These are phyloP conservation scores for Pelosia muscerda DNA, from an alignment of 2,888 invertebrate genomes.

Conservation along the genomic window DNA sequence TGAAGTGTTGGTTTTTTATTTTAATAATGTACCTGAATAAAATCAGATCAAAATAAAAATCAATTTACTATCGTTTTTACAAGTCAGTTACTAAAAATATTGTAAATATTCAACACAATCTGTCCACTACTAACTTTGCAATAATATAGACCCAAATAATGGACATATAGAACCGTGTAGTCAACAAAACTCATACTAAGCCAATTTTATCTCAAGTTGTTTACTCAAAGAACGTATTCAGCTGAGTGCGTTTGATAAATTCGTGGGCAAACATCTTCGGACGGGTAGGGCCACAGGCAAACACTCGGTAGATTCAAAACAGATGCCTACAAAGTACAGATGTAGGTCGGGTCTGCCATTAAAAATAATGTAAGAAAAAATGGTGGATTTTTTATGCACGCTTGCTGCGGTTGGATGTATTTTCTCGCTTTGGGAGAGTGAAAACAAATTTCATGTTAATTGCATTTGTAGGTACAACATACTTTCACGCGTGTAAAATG, in stretches of 20 bases:
- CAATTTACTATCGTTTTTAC: no score
- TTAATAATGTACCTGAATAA: no score
- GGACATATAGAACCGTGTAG: background rate
- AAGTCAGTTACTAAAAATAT: no score
- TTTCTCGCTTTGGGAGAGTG: no score
- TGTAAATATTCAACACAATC: background rate
- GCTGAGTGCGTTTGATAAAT: constrained; percentile 25
- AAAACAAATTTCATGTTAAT: constrained; percentile 2
- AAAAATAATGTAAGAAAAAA: constrained; percentile 5
- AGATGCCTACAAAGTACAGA: constrained; percentile 27
- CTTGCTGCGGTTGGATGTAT: background rate
- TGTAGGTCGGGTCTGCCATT: constrained; percentile 1
- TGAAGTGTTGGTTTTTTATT: no score
- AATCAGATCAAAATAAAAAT: no score
- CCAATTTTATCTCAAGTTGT: constrained; percentile 30
- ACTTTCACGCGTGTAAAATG: background rate
- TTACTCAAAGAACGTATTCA: constrained; percentile 29
- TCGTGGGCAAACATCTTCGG: constrained; percentile 27
- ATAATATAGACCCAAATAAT: background rate
- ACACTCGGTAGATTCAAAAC: constrained; percentile 27
- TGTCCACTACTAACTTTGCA: background rate
- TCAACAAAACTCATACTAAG: background rate
- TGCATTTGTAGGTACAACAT: constrained; percentile 1
- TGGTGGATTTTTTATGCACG: background rate
- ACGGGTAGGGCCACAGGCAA: constrained; percentile 15